Percentiles rank a stretch among this genome's conserved stretches.
Evolutionary conservation across 2,888 invertebrate genomes (phyloP).

Genomic region (Cheilosia pagana): DNA sequence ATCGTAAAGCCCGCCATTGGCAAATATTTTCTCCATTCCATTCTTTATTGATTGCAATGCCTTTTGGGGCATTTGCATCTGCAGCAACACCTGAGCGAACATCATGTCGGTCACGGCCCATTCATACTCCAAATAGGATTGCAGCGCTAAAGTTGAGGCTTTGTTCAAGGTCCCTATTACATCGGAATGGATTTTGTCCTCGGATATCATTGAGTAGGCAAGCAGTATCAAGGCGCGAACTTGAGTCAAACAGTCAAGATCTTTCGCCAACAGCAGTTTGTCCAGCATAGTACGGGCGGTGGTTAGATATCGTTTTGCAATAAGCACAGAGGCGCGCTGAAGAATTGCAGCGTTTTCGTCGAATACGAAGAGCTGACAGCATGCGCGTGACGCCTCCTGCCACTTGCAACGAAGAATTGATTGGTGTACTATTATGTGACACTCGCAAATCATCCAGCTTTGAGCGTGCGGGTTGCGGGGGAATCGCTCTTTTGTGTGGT

Average conservation of each 20-base stretch:
- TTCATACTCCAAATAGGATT: constrained; percentile 91
- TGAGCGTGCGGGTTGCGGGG: constrained; percentile 86
- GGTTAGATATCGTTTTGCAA: constrained; percentile 82
- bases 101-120: constrained; percentile 90
- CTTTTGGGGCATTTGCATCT: constrained; percentile 90
- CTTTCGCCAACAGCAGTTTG: constrained; percentile 77
- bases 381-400: constrained; percentile 88
- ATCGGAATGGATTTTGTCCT: constrained; percentile 84
- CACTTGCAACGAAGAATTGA: constrained; percentile 85
- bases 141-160: constrained; percentile 89
- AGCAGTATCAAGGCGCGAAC: constrained; percentile 88
- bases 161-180: constrained; percentile 86
- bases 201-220: constrained; percentile 86
- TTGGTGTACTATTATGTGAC: constrained; percentile 85
- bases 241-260: constrained; percentile 84
- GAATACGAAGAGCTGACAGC: constrained; percentile 87
- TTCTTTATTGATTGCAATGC: constrained; percentile 89
- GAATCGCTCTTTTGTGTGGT: constrained; percentile 87
- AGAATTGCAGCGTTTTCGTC: constrained; percentile 88
- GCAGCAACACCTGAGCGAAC: constrained; percentile 90
- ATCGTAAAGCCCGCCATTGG: constrained; percentile 92
- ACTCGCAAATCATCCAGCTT: constrained; percentile 89
- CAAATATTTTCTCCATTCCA: constrained; percentile 88
- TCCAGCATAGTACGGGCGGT: constrained; percentile 81
- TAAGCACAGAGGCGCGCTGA: constrained; percentile 82